Evolutionary conservation across 2,888 invertebrate genomes (phyloP), one percentile per base, ranked within the genome.

Genomic region (Tricholauxania praeusta): DNA sequence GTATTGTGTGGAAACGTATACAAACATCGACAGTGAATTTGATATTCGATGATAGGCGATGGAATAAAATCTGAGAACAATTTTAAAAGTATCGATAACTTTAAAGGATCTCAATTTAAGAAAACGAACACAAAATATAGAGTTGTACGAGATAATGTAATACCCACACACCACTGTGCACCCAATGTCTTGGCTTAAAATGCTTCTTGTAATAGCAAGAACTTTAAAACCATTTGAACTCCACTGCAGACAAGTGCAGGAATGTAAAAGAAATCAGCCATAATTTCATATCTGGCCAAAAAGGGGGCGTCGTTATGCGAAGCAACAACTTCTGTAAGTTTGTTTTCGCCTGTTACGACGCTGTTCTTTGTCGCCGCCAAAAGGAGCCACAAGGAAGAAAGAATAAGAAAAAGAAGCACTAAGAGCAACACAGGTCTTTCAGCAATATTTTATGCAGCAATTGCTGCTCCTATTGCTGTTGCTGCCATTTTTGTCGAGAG

Each of bases 301-400:
- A 83, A 82, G 80, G 80, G 82, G 82, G 82, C 82, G 82, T 83
- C 81, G 83, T 82, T 82, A 82, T 83, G 80, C 82, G 82, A 80
- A 80, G 80, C 80, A 83, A 81, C 82, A 83, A 82, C 83, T 82
- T 83, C 82, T 83, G 83, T 79, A 82, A 82, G 81, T 82, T 83
- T 81, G 82, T 79, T 80, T 80, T 82, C 78, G 32, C 32, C 32
- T 19, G 39, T 53, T 53, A 28, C 32, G 28, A 49, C 22, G 22
- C 53, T 62, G 52, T 28, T 49, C 68, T 68, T n/a, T n/a, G 49
- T 19, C 47, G 59, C 53, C 12, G 57, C 19, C 14, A 22, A 17
- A 55, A 53, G 53, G 22, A 14, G 17, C 19, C 19, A 17, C 2
- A 39, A 39, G 39, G 3, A 10, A 10, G 39, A 39, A 10, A 7